Evolutionary conservation across 1,140 invertebrate species (phyloP), one percentile per base, ranked within the genome.

Genomic region (Acromyrmex echinatior): DNA sequence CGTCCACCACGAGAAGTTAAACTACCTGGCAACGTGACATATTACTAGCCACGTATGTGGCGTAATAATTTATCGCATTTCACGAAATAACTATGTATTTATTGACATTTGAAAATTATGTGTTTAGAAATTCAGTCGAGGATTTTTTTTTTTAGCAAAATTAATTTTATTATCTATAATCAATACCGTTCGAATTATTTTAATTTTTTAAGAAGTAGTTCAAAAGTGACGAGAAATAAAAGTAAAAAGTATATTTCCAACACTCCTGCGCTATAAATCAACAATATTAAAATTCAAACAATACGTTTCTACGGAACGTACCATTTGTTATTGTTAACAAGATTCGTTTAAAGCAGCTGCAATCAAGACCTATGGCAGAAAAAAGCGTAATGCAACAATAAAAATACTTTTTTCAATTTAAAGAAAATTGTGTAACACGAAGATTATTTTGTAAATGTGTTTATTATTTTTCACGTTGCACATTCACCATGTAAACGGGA

Each of bases 1-100:
- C 70, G 56, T 76, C 70, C 70, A 76, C 31, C 31, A 39, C 25
- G 70, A 76, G 56, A 84, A 56, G 70, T 84, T 84, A 84, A 84
- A 84, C 56, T 76, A 84, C 14, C 56, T 74, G 70, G 58, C 53
- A 58, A 28, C 39, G 14, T 84, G 70, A 84, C 56, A n/a, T 76
- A 76, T 84, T 84, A 70, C 70, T 28, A n/a, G 39, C 16, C 62
- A 14, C 74, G 45, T 39, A 49, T 25, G 49, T n/a, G 25, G 3
- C 39, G 45, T 63, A 84, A 84, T 84, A 84, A 84, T 84, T 84
- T 76, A 84, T 84, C n/a, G 45, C 56, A 18, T 12, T 31, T 63
- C 39, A 4, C 56, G n/a, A 84, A 84, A 84, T 62, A 12, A 70
- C 56, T 35, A 70, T 49, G 1, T n/a, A 14, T 51, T 51, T 62